Percentiles rank a stretch among this genome's conserved stretches.
Conservation (phyloP, 2,888 invertebrate species). For the Scaptomyza flava region DNA sequence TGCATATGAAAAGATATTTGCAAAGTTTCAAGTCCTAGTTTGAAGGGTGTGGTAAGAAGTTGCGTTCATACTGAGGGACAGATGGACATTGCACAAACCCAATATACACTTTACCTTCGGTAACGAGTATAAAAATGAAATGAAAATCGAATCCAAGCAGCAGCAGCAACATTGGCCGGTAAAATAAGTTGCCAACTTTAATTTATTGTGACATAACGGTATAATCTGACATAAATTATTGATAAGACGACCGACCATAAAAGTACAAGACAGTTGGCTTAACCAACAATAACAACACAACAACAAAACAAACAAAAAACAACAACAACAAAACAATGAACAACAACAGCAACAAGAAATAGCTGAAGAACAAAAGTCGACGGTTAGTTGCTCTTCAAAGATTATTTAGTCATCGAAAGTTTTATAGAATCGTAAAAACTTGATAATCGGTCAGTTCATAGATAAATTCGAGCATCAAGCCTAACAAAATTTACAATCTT, state of each 20-base stretch:
- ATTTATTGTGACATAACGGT: constrained; percentile 83
- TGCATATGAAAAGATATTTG: no score
- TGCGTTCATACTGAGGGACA: no score
- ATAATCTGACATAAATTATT: constrained; percentile 84
- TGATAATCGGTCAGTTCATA: no score
- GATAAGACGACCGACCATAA: constrained; percentile 80
- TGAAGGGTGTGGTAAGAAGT: no score
- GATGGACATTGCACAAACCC: no score
- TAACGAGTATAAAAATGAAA: neutral
- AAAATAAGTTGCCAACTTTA: constrained; percentile 82
- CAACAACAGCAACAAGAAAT: neutral
- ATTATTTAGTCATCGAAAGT: no score
- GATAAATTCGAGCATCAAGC: no score
- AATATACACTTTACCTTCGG: no score
- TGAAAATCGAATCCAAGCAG: constrained; percentile 19
- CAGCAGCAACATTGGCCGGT: constrained; percentile 47
- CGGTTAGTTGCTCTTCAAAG: constrained; percentile 23
- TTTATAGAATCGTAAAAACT: no score
- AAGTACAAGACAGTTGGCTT: constrained; percentile 79
- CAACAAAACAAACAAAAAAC: constrained; percentile 15
- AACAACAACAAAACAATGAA: neutral
- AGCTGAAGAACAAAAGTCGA: constrained; percentile 20
- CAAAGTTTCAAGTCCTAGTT: no score
- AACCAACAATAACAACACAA: constrained; percentile 51
- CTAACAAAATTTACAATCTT: no score